Base-by-base conservation (phyloP, 2,113 vertebrate genomes). In the Triplophysa dalaica region DNA sequence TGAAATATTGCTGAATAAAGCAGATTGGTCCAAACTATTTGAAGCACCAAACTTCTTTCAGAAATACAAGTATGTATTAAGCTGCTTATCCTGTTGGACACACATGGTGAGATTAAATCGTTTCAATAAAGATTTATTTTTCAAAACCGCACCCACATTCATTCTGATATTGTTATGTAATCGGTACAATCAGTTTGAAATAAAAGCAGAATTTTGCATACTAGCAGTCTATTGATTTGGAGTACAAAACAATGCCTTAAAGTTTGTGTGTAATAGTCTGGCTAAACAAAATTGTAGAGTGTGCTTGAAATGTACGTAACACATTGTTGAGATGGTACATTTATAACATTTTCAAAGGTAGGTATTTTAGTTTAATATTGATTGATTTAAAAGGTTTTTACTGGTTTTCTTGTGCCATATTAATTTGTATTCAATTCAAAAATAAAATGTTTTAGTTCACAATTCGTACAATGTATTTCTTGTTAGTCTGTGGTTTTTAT, bases 61-160 rank as follows among this genome's bases (percentile, higher is more conserved):
- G 72, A 97, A 96, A 91, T 96, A 97, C 94, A 95, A 95, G 96
- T 98, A 98, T 95, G 96, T 98, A 96, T 95, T 94, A 93, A 88
- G 91, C 89, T 90, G 93, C 91, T 91, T 95, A 93, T 87, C 87
- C 85, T 89, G 86, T 89, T 83, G 89, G 87, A 88, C 81, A 81
- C 81, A 80, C 81, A 81, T 86, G 87, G 84, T 84, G 79, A 89
- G 89, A 85, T 70, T 70, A 22, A 78, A 83, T 78, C 73, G 85
- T 88, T 89, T 87, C 80, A 87, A 88, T 90, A 78, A 83, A 86
- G 81, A 86, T 82, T 26, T 65, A 11, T 79, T 86, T 83, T 33
- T 82, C 70, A 72, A 83, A 79, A 78, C 65, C 29, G 64, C 82
- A 73, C 70, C 70, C 64, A 78, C 81, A 81, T 70, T 50, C 75